Percentiles rank a stretch among this genome's conserved stretches.
phyloP scores from a whole-genome alignment of 1,140 invertebrate species.

The Drosophila sp. region DNA sequence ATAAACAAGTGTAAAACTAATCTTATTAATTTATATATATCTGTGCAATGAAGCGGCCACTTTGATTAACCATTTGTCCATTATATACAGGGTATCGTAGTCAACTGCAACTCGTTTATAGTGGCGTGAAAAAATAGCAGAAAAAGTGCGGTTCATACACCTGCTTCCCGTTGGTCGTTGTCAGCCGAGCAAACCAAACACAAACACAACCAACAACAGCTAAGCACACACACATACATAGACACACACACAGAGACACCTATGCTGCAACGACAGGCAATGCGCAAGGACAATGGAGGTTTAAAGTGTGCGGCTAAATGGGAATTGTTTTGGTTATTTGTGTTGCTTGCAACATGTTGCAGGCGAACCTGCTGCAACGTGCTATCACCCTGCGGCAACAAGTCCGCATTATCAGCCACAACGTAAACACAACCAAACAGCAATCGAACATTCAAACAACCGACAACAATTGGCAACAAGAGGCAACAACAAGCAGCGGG shows the following conservation, averaged over 20 bases:
- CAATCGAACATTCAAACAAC: slow-evolving; percentile 24
- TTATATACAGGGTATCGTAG: slow-evolving; percentile 6
- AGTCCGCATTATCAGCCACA: slow-evolving; percentile 67
- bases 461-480: slow-evolving; percentile 35
- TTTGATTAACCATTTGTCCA: too few relatives aligned
- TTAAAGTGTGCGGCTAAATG: slow-evolving; percentile 45
- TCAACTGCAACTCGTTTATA: not conserved
- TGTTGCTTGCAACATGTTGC: slow-evolving; percentile 61
- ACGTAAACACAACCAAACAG: slow-evolving; percentile 73
- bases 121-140: slow-evolving; percentile 7
- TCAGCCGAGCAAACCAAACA: slow-evolving; percentile 37
- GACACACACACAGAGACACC: not conserved
- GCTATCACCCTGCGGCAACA: slow-evolving; percentile 36
- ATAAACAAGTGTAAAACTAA: too few relatives aligned
- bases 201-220: slow-evolving; percentile 36
- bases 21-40: too few relatives aligned
- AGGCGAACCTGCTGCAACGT: slow-evolving; percentile 27
- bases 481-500: slow-evolving; percentile 7
- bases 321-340: slow-evolving; percentile 27
- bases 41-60: too few relatives aligned
- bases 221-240: slow-evolving; percentile 44
- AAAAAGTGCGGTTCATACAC: slow-evolving; percentile 33
- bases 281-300: slow-evolving; percentile 56
- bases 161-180: slow-evolving; percentile 37
- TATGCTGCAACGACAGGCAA: slow-evolving; percentile 15